Conservation (phyloP, 2,113 vertebrate species). For the Dipodomys stephensi region DNA sequence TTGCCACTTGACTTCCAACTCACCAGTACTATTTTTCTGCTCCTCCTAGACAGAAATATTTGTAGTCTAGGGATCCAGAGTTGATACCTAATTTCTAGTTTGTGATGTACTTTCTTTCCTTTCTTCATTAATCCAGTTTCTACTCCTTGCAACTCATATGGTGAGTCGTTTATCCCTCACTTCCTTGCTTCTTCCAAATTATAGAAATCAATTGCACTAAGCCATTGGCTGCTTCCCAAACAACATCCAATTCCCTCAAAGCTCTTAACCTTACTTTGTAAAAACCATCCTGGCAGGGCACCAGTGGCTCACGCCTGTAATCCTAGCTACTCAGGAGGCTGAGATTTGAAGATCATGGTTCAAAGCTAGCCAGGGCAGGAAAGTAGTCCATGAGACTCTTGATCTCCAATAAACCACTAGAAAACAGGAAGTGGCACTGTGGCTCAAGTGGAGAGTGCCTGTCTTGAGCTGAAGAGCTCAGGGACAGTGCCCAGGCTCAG, state of each 20-base stretch:
- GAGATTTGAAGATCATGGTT: too few relatives aligned
- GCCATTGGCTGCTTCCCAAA: slow-evolving; percentile 1
- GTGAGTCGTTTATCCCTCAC: background rate
- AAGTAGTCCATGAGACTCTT: too few relatives aligned
- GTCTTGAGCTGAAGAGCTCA: too few relatives aligned
- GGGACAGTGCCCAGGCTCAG: too few relatives aligned
- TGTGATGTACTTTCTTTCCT: background rate
- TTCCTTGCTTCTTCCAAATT: background rate
- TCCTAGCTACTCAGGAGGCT: too few relatives aligned
- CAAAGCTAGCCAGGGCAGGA: too few relatives aligned
- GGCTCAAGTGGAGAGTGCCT: too few relatives aligned
- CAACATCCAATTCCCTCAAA: slow-evolving; percentile 45
- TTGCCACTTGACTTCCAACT: background rate
- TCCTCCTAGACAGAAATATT: background rate
- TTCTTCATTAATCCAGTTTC: background rate
- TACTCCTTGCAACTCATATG: background rate
- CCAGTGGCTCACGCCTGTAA: too few relatives aligned
- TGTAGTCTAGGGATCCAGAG: slow-evolving; percentile 2
- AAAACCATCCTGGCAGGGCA: background rate
- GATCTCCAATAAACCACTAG: too few relatives aligned
- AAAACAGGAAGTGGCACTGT: too few relatives aligned
- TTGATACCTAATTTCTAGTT: background rate
- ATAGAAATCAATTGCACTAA: slow-evolving; percentile 1
- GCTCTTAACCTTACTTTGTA: slow-evolving; percentile 33
- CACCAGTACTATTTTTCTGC: background rate